A percentile compares a stretch with the other conserved stretches of the same genome.
These are phyloP conservation scores for Spinus pinus DNA, from an alignment of 2,797 vertebrate genomes.

Conservation along the genomic window DNA sequence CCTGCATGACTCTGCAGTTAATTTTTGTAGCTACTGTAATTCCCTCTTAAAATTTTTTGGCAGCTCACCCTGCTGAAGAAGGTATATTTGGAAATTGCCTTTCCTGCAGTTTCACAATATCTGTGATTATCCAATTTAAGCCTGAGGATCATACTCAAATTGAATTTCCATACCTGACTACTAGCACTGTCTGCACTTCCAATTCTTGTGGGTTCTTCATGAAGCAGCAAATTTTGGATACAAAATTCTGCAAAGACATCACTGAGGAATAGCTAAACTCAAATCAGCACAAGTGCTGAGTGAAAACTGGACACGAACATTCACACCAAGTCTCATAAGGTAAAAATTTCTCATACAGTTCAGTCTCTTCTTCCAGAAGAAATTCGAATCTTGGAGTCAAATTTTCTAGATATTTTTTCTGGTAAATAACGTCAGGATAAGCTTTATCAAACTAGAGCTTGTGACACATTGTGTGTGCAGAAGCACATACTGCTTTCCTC, in stretches of 20 bases:
- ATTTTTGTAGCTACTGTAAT: conserved; percentile 52
- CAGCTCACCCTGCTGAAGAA: conserved; percentile 18
- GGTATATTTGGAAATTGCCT: conserved; percentile 18
- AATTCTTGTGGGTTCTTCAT: background rate
- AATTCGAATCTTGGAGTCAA: background rate
- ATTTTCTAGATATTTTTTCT: background rate
- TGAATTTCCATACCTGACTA: conserved; percentile 39
- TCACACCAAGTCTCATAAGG: background rate
- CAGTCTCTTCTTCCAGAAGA: background rate
- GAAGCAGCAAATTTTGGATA: background rate
- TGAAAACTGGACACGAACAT: background rate
- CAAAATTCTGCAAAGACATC: background rate
- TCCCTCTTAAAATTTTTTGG: conserved; percentile 38
- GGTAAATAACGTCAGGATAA: background rate
- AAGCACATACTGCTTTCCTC: rapidly evolving
- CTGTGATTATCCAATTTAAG: conserved; percentile 10
- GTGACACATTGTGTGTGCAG: background rate
- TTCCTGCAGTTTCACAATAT: conserved; percentile 16
- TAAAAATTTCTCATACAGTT: background rate
- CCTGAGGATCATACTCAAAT: background rate
- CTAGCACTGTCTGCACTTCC: background rate
- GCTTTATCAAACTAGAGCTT: background rate
- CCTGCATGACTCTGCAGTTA: conserved; percentile 59
- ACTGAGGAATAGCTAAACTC: background rate
- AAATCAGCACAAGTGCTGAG: rapidly evolving